phyloP scores from a whole-genome alignment of 2,888 invertebrate species.

The Parnassius smintheus region DNA sequence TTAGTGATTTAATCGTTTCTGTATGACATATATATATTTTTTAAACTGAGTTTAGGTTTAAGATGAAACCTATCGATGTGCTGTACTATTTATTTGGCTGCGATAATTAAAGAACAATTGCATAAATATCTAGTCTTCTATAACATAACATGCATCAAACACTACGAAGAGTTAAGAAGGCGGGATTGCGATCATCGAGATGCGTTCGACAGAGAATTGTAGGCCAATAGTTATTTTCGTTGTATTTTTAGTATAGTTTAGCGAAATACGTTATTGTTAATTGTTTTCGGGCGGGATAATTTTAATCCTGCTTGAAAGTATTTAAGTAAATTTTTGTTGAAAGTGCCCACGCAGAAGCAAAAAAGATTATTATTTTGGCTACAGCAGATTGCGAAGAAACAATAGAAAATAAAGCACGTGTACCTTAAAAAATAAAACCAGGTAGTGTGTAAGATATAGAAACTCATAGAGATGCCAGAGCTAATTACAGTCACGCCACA shows the following conservation, averaged over 20 bases:
- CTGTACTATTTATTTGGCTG: too few species aligned
- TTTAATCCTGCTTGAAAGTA: too few species aligned
- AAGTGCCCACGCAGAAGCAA: slow-evolving; percentile 59
- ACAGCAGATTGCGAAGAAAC: slow-evolving; percentile 62
- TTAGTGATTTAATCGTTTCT: background rate
- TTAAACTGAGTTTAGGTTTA: too few species aligned
- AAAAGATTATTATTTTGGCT: slow-evolving; percentile 45
- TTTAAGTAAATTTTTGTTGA: background rate
- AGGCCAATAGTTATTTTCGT: slow-evolving; percentile 27
- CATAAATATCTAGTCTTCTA: slow-evolving; percentile 38
- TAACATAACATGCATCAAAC: slow-evolving; percentile 61
- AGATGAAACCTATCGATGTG: too few species aligned
- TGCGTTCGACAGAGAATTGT: slow-evolving; percentile 9
- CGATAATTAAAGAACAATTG: background rate
- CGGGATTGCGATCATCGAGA: slow-evolving; percentile 80
- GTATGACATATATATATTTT: background rate
- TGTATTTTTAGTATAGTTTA: too few species aligned
- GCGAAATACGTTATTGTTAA: too few species aligned
- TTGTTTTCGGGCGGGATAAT: too few species aligned
- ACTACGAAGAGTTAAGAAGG: slow-evolving; percentile 58
- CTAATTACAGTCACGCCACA: slow-evolving; percentile 71
- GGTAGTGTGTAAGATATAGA: slow-evolving; percentile 57
- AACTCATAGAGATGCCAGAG: slow-evolving; percentile 53
- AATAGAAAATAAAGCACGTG: slow-evolving; percentile 66
- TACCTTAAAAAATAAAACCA: slow-evolving; percentile 53